phyloP scores from a whole-genome alignment of 2,797 vertebrate species.

The Eospalax fontanierii region DNA sequence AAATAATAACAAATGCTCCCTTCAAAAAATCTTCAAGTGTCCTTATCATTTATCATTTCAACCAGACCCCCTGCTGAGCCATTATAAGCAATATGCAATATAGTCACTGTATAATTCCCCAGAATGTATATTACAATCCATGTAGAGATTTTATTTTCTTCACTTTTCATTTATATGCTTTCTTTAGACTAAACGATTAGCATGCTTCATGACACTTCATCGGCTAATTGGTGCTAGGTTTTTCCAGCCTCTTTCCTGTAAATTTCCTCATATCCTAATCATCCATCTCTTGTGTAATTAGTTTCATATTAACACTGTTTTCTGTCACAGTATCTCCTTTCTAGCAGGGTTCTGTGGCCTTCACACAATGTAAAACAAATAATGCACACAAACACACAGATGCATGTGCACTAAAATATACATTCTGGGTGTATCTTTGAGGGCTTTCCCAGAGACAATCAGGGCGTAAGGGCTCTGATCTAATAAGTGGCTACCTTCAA shows the following conservation, averaged over 20 bases:
- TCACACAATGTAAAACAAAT: conserved; percentile 20
- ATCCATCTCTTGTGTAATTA: not conserved
- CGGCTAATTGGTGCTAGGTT: not conserved
- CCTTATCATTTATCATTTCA: conserved; percentile 5
- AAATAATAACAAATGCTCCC: not conserved
- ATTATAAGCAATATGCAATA: not conserved
- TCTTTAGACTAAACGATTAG: conserved; percentile 14
- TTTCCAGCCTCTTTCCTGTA: conserved; percentile 28
- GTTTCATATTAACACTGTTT: not conserved
- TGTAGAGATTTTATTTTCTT: not conserved
- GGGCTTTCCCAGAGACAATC: no score
- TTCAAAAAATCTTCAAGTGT: not conserved
- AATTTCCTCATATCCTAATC: not conserved
- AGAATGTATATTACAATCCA: not conserved
- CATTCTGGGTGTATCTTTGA: no score
- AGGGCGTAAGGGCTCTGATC: no score
- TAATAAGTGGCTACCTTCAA: no score
- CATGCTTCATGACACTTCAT: not conserved
- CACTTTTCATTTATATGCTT: not conserved
- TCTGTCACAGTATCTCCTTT: not conserved
- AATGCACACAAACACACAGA: not conserved
- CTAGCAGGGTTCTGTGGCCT: not conserved
- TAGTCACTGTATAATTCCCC: not conserved
- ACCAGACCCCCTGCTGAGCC: not conserved
- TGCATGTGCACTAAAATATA: no score